Conservation (phyloP, 2,888 invertebrate genomes). For the Helleia helle region DNA sequence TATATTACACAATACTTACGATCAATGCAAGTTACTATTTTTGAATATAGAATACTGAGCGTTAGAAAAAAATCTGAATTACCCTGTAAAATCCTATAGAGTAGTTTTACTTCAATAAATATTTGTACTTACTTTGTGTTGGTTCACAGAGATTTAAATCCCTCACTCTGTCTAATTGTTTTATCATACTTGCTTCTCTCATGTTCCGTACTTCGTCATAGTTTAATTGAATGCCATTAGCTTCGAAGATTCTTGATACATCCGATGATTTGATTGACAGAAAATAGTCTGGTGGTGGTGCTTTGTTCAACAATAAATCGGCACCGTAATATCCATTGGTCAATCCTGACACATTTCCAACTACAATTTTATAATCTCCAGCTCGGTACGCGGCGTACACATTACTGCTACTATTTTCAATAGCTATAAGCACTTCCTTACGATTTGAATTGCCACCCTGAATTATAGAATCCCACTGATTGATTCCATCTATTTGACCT, state of each 20-base stretch:
- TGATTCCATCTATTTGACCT: constrained; percentile 76
- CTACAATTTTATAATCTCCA: constrained; percentile 77
- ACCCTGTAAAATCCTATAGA: no score
- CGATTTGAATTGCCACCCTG: constrained; percentile 56
- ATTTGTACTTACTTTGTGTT: constrained; percentile 52
- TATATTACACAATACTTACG: no score
- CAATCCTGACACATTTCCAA: constrained; percentile 65
- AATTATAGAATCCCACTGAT: constrained; percentile 79
- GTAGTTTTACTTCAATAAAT: no score
- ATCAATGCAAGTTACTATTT: no score
- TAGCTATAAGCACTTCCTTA: constrained; percentile 72
- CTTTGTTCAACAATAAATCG: constrained; percentile 40
- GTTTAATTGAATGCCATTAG: constrained; percentile 40
- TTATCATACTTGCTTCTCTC: constrained; percentile 40
- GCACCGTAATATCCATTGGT: constrained; percentile 52
- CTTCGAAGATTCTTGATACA: constrained; percentile 41
- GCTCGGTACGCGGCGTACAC: constrained; percentile 71
- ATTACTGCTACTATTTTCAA: constrained; percentile 68
- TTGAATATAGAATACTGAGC: no score
- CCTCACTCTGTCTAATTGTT: constrained; percentile 39
- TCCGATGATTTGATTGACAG: constrained; percentile 37
- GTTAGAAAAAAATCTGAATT: no score
- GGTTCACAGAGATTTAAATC: constrained; percentile 49
- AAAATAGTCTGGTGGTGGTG: constrained; percentile 43
- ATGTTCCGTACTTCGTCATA: constrained; percentile 33